Base-by-base conservation (phyloP, 2,888 invertebrate genomes). In the Acleris laterana region DNA sequence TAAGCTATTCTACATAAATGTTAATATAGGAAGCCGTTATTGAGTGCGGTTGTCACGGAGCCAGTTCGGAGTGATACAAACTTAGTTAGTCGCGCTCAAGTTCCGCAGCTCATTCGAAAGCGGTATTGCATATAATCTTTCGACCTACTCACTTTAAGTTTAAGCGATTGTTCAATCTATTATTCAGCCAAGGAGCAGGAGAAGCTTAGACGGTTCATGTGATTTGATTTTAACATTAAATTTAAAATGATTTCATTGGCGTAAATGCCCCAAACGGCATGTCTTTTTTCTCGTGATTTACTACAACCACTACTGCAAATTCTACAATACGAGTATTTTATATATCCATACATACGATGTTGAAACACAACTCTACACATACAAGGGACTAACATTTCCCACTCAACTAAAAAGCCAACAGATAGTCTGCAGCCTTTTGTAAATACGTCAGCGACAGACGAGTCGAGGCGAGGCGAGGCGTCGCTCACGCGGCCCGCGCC, bases 401-500 rank as follows among this genome's bases (percentile, higher is more conserved):
- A 17, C 13, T n/a, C 44, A 46, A 57, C 58, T 32, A 22, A 58
- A 58, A 49, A 48, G 49, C 49, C 20, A 58, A 48, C 25, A 28
- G 60, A 58, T 42, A 49, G 55, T 52, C 58, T 67, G 42, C 19
- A 60, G 19, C 48, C 53, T 57, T 57, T 49, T 62, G 67, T 62
- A 62, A 63, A 67, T 62, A 58, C 48, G 63, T 53, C 67, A 52
- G 38, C 53, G 63, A 62, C 62, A 59, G 66, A 49, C 48, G 32
- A 62, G 62, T 48, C 52, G 59, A 53, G 59, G 42, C 61, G 56
- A 56, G 51, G 49, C 59, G 59, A 58, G 46, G 38, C 20, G 62
- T 62, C 56, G 55, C 61, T 62, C 57, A 57, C 67, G 44, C 58
- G 52, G 38, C 62, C 57, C 70, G 68, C 68, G 67, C 61, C 71